Percentiles rank a stretch among this genome's conserved stretches.
Evolutionary conservation across 2,888 invertebrate genomes (phyloP).

Genomic region (Sesia bembeciformis): DNA sequence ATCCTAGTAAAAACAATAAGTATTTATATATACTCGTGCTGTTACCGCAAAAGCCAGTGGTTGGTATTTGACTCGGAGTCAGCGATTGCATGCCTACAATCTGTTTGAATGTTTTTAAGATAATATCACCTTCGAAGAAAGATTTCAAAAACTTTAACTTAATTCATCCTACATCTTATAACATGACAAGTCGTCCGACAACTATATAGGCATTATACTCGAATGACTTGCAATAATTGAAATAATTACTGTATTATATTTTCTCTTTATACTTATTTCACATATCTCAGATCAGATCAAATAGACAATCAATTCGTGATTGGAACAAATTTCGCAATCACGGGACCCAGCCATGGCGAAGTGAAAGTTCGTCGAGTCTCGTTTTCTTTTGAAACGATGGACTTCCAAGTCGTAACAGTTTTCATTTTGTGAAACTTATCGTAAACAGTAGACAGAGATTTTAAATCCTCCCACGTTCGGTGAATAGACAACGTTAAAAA

Average conservation of each 20-base stretch:
- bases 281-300: conserved; percentile 6
- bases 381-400: conserved; percentile 37
- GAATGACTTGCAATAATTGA: neutral
- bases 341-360: conserved; percentile 31
- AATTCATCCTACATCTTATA: no score
- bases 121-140: neutral
- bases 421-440: neutral
- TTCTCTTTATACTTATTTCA: neutral
- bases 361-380: conserved; percentile 57
- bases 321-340: conserved; percentile 47
- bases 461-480: neutral
- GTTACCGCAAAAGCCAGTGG: conserved; percentile 27
- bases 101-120: conserved; percentile 15
- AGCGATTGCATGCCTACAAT: conserved; percentile 23
- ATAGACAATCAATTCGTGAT: conserved; percentile 18
- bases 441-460: neutral
- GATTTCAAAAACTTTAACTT: no score
- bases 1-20: no score
- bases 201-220: neutral
- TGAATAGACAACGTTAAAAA: conserved; percentile 13
- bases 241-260: neutral
- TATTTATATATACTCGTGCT: no score
- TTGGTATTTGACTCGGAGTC: conserved; percentile 31
- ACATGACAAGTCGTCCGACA: no score
- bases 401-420: conserved; percentile 4